Percentiles rank a stretch among this genome's conserved stretches.
phyloP scores from a whole-genome alignment of 2,888 invertebrate genomes.

The Cotesia congregata region DNA sequence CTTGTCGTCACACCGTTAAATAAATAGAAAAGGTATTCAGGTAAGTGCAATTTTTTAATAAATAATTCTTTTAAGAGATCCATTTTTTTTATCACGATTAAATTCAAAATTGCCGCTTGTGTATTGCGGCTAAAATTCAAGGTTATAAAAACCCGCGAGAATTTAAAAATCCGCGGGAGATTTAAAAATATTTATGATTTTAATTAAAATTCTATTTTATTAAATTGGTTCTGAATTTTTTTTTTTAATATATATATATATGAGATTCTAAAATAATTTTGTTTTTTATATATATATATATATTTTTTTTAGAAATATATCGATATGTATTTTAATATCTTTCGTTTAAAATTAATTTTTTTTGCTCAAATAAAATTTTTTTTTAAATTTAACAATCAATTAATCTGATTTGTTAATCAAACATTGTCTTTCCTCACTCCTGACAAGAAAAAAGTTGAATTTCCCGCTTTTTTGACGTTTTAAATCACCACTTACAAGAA shows the following conservation, averaged over 20 bases:
- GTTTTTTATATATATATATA: conserved; percentile 1
- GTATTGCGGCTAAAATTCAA: neutral
- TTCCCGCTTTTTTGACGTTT: too few species aligned
- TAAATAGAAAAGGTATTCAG: conserved; percentile 12
- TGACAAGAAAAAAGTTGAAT: too few species aligned
- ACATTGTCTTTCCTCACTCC: too few species aligned
- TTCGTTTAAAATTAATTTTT: conserved; percentile 33
- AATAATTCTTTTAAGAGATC: neutral
- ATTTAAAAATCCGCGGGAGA: neutral
- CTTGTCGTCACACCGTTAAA: conserved; percentile 17
- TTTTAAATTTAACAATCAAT: conserved; percentile 24
- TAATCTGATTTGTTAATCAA: too few species aligned
- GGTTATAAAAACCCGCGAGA: neutral
- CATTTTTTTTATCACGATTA: conserved; percentile 15
- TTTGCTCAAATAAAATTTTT: neutral
- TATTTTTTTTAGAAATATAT: conserved; percentile 30
- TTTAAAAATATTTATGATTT: neutral
- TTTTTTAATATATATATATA: conserved; percentile 9
- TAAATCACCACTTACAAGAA: too few species aligned
- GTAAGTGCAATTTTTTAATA: neutral
- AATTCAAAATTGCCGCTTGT: neutral
- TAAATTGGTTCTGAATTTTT: conserved; percentile 20
- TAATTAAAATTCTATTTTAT: neutral
- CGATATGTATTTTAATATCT: conserved; percentile 31
- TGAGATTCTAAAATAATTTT: conserved; percentile 14